Evolutionary conservation across 2,113 vertebrate species (phyloP).

Genomic region (Muntiacus muntjak): DNA sequence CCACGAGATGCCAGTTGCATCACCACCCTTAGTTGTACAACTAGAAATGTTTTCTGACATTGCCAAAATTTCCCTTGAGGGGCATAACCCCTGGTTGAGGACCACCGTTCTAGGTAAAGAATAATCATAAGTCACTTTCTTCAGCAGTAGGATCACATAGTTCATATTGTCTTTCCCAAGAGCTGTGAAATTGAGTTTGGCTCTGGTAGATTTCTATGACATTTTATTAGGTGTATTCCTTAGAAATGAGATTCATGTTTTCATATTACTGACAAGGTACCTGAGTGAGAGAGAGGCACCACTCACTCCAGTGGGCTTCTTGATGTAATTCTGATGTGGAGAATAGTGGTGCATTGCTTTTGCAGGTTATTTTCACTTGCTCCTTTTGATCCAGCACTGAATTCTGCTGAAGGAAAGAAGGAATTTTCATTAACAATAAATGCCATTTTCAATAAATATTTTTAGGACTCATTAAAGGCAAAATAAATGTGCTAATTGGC

Average conservation of each 20-base stretch:
- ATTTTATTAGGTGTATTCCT: background rate
- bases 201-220: background rate
- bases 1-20: background rate
- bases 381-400: background rate
- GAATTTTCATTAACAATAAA: conserved; percentile 59
- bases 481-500: conserved; percentile 59
- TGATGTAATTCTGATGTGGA: background rate
- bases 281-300: background rate
- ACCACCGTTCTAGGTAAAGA: background rate
- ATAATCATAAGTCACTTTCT: background rate
- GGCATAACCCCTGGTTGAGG: background rate
- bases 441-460: conserved; percentile 50
- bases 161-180: background rate
- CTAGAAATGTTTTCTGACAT: background rate
- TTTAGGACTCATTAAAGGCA: conserved; percentile 24
- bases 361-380: background rate
- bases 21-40: background rate
- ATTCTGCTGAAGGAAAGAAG: conserved; percentile 30
- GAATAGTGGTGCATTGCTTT: background rate
- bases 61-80: background rate
- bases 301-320: background rate
- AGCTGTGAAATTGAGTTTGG: background rate
- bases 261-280: background rate
- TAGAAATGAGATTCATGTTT: background rate
- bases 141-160: background rate